Percentiles rank a stretch among this genome's conserved stretches.
phyloP scores from a whole-genome alignment of 1,140 invertebrate genomes.

The Phocides pigmalion region DNA sequence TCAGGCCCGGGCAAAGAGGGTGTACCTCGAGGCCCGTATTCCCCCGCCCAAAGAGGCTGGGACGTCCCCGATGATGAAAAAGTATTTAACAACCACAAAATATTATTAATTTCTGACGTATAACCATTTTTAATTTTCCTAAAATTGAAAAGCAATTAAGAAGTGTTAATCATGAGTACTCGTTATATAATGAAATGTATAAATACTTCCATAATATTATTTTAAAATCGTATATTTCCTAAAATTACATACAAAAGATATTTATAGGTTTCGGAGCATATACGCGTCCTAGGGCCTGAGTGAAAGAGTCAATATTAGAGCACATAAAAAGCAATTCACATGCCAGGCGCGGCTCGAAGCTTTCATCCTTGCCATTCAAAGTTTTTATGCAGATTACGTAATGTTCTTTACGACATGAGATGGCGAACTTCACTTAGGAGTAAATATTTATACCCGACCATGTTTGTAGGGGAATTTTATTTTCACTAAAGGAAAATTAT shows the following conservation, averaged over 20 bases:
- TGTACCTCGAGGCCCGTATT: too few species aligned
- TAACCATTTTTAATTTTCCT: too few species aligned
- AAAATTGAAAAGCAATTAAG: too few species aligned
- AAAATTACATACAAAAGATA: neutral
- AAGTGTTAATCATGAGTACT: too few species aligned
- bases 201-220: too few species aligned
- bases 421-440: constrained; percentile 75
- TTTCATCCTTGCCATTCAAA: constrained; percentile 76
- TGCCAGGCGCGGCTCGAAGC: constrained; percentile 68
- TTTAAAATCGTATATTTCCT: neutral
- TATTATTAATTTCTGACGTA: too few species aligned
- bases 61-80: too few species aligned
- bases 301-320: constrained; percentile 72
- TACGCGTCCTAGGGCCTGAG: constrained; percentile 36
- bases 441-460: constrained; percentile 65
- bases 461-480: constrained; percentile 36
- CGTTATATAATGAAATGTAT: too few species aligned
- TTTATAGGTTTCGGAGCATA: constrained; percentile 3
- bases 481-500: constrained; percentile 19
- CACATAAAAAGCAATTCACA: constrained; percentile 76
- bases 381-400: constrained; percentile 81
- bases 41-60: too few species aligned
- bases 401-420: constrained; percentile 77
- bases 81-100: too few species aligned
- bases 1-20: too few species aligned